Evolutionary conservation across 1,140 invertebrate genomes (phyloP).

Genomic region (Drosophila sp.): DNA sequence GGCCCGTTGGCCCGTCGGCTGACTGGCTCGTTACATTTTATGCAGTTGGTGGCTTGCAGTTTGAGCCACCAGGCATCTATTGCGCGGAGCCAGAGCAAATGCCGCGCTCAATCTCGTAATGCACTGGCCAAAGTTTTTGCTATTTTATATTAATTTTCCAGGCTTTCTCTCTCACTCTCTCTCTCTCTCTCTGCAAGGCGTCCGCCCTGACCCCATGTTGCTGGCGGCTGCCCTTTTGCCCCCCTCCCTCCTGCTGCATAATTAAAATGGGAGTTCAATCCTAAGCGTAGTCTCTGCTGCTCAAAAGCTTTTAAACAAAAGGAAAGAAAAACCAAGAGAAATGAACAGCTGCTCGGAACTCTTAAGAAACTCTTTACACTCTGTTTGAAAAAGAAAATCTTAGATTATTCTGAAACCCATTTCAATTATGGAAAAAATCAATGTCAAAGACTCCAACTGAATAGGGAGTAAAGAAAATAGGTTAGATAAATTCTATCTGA

Average conservation of each 20-base stretch:
- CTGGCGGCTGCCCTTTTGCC: conserved; percentile 13
- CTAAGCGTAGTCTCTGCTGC: conserved; percentile 42
- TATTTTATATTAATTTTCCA: conserved; percentile 76
- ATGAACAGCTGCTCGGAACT: conserved; percentile 22
- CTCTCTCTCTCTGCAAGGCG: conserved; percentile 19
- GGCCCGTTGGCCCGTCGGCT: conserved; percentile 24
- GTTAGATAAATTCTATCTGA: no score
- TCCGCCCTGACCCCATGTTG: conserved; percentile 49
- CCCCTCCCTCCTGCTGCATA: conserved; percentile 56
- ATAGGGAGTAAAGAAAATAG: no score
- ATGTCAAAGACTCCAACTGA: no score
- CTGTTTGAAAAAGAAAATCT: neutral
- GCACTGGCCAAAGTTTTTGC: conserved; percentile 68
- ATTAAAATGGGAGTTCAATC: conserved; percentile 73
- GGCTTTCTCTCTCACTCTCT: conserved; percentile 3
- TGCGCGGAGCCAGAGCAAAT: neutral
- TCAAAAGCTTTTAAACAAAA: conserved; percentile 7
- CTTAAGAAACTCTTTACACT: conserved; percentile 12
- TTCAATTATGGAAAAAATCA: neutral
- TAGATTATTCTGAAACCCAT: neutral
- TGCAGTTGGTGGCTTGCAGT: conserved; percentile 67
- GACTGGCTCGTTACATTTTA: conserved; percentile 73
- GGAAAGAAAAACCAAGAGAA: conserved; percentile 1
- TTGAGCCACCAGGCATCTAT: conserved; percentile 48
- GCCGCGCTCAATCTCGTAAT: conserved; percentile 53